Evolutionary conservation across 2,888 invertebrate species (phyloP), one percentile per base, ranked within the genome.

Genomic region (Synanthedon andrenaeformis): DNA sequence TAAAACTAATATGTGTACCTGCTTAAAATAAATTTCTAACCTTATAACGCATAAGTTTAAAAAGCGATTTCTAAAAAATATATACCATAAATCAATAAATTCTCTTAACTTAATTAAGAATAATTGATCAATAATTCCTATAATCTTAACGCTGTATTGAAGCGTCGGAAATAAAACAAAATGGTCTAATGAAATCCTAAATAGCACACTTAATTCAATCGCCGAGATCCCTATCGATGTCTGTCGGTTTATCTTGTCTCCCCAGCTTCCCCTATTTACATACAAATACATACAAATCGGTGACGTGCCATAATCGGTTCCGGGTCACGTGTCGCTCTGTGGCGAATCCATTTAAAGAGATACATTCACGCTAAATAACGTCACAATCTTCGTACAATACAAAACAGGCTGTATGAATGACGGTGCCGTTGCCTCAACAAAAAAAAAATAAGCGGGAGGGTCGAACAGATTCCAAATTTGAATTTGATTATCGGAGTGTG

Each of bases 291-390:
- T 78, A 80, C 79, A 80, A 79, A 80, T 78, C 76, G 72, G 71
- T 72, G 69, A 74, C 75, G 79, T 72, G 76, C 78, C 79, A 69
- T 74, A 80, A 85, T 88, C 82, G 77, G 85, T 86, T 85, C 82
- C 85, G 83, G 81, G 89, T 90, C 90, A 89, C 90, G 90, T 90
- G 90, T 70, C 88, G 66, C 45, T 73, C 81, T 89, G 87, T 78
- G 80, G 79, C 89, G 87, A 89, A 90, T 90, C 84, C 69, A 78
- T 79, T 49, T 80, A 81, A 82, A 83, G 81, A 82, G 81, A 77
- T 77, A 74, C 76, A 71, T 86, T 84, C 80, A 87, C 84, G 87
- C 76, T 81, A 84, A 85, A 85, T 86, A 87, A 84, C 82, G 79
- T 74, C 76, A 84, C 86, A 84, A 86, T 82, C 81, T 84, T 84